Base-by-base conservation (phyloP, 2,888 invertebrate genomes). In the Heliconius erato region DNA sequence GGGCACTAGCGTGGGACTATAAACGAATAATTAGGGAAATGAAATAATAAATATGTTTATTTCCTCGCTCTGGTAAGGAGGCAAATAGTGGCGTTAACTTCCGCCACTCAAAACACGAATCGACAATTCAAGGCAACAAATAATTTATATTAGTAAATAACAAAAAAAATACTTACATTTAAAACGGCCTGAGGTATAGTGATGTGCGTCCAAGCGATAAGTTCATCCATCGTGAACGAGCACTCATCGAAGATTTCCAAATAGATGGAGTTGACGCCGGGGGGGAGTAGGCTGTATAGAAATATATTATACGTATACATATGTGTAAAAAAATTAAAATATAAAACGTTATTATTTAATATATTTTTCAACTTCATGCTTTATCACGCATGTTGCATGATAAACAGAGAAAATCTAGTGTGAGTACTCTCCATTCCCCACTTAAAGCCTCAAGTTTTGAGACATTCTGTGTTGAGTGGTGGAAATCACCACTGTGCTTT, bases 231-330 rank as follows among this genome's bases (percentile, higher is more conserved):
- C 32, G 99, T 98, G 93, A 99, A 99, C 26, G 99, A 98, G 91
- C 99, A 98, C 95, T 99, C 99, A 94, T 99, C 99, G 93, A 98
- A 99, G 86, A 99, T 98, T 96, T 99, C 99, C 88, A 99, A 91
- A 90, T 98, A 98, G 87, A 99, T 97, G 19, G 98, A 97, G 90
- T 98, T 98, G 23, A 99, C 98, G 72, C 99, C 99, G 86, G 97
- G 97, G 0, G 99, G 99, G 83, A 99, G 96, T 87, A 98, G 97
- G 91, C 98, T 98, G 9, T 54, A 7, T 54, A 23, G 7, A 54
- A 54, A 23, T 54, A 49, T 44, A 44, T 44, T 44, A 44, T 44
- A 44, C 44, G 14, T 14, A 35, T 35, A 35, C 35, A 35, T 44
- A 44, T 49, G 14, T 49, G 5, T 49, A 49, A 40, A 40, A 40